A percentile compares a stretch with the other conserved stretches of the same genome.
phyloP scores from a whole-genome alignment of 1,140 invertebrate genomes.

The Anagrus nilaparvatae region DNA sequence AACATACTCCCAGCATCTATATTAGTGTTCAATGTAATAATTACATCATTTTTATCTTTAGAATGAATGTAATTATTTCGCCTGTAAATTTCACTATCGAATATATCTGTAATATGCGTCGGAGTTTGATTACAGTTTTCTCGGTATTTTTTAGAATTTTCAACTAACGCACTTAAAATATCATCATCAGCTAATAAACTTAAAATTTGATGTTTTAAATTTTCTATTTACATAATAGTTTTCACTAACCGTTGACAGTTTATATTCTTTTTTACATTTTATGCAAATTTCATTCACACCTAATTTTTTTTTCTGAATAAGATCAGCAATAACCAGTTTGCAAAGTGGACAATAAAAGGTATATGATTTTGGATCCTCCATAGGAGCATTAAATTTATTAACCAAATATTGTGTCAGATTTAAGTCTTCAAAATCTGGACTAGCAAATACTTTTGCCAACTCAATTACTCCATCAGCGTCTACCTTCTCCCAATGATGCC shows the following conservation, averaged over 20 bases:
- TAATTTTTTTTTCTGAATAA: background rate
- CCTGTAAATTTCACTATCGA: too few species aligned
- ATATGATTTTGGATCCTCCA: constrained; percentile 2
- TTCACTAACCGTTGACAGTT: constrained; percentile 1
- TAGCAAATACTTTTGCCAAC: constrained; percentile 7
- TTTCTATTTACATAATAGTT: constrained; percentile 8
- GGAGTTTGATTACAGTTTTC: too few species aligned
- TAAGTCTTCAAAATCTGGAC: constrained; percentile 11
- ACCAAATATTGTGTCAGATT: constrained; percentile 5
- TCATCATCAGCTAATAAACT: constrained; percentile 1
- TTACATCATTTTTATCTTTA: too few species aligned
- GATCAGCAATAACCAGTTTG: constrained; percentile 4
- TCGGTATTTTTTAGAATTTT: too few species aligned
- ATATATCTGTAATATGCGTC: too few species aligned
- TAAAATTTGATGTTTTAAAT: constrained; percentile 6
- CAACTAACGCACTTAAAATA: background rate
- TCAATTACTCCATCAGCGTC: constrained; percentile 1
- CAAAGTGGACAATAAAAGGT: constrained; percentile 12
- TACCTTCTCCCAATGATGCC: constrained; percentile 1
- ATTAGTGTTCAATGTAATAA: too few species aligned
- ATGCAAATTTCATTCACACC: constrained; percentile 1
- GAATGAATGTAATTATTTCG: too few species aligned
- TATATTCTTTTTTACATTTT: constrained; percentile 3
- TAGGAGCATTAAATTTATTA: constrained; percentile 1
- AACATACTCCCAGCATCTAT: too few species aligned